phyloP scores from a whole-genome alignment of 1,140 invertebrate species.

The Cotesia glomerata region DNA sequence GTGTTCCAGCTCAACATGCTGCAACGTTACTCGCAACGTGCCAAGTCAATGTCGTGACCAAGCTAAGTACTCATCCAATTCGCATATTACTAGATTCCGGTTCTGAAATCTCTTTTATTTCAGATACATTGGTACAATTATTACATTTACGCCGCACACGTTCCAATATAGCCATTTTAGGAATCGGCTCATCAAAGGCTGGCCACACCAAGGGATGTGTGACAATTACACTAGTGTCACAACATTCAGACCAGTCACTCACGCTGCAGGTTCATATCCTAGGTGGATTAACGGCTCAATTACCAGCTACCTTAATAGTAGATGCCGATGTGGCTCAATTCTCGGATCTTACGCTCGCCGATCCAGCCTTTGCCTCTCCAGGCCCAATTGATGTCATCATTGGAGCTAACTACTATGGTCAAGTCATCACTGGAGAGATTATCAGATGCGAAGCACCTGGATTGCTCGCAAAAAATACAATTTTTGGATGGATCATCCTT shows the following conservation, averaged over 20 bases:
- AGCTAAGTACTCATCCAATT: not conserved
- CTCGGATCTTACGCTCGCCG: not conserved
- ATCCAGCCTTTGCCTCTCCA: not conserved
- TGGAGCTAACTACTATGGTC: not conserved
- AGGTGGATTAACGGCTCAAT: not conserved
- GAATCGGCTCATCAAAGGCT: no score
- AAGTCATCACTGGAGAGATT: not conserved
- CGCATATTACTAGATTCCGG: no score
- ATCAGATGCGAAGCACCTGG: not conserved
- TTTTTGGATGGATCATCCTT: not conserved
- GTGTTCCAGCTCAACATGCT: no score
- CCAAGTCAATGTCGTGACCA: no score
- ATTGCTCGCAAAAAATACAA: not conserved
- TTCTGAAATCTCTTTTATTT: no score
- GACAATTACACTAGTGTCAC: no score
- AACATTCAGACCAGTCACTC: not conserved
- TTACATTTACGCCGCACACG: no score
- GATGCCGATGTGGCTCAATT: not conserved
- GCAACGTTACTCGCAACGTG: not conserved
- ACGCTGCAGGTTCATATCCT: constrained; percentile 2
- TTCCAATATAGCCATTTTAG: no score
- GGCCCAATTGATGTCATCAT: constrained; percentile 1
- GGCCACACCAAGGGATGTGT: no score
- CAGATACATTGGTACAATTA: no score
- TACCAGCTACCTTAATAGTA: not conserved